These are phyloP conservation scores for Sclerodermus sp. DNA, from an alignment of 2,888 invertebrate genomes.

Conservation along the genomic window DNA sequence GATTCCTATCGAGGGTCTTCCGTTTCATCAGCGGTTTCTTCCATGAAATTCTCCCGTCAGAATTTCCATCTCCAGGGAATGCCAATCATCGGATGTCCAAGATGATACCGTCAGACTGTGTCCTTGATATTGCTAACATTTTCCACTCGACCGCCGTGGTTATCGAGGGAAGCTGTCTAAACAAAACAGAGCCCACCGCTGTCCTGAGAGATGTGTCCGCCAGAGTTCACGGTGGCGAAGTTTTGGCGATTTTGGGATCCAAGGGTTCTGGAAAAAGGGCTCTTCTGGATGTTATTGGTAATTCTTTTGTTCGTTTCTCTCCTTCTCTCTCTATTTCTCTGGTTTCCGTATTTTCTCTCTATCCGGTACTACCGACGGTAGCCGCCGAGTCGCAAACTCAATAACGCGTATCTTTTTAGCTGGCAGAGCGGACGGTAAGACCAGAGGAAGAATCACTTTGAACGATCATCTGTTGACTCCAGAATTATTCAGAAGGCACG, in stretches of 20 bases:
- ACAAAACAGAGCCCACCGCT: conserved; percentile 58
- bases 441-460: conserved; percentile 85
- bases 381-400: no score
- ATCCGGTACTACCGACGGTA: no score
- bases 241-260: conserved; percentile 89
- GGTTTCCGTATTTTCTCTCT: no score
- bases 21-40: no score
- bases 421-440: conserved; percentile 73
- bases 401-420: conserved; percentile 52
- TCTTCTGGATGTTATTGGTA: conserved; percentile 82
- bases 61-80: no score
- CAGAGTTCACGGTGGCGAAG: conserved; percentile 88
- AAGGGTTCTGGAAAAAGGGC: conserved; percentile 97
- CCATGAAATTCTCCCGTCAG: no score
- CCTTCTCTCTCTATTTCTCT: no score
- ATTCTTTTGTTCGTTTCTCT: not conserved
- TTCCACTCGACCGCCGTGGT: conserved; percentile 67
- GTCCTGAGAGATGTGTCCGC: conserved; percentile 92
- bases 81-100: conserved; percentile 46
- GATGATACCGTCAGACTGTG: conserved; percentile 83
- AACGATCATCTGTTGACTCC: conserved; percentile 84
- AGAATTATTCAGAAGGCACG: conserved; percentile 80
- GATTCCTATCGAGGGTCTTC: no score
- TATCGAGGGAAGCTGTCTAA: conserved; percentile 44
- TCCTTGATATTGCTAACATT: conserved; percentile 84